phyloP scores from a whole-genome alignment of 2,797 vertebrate genomes.

The Ctenopoma kingsleyae region DNA sequence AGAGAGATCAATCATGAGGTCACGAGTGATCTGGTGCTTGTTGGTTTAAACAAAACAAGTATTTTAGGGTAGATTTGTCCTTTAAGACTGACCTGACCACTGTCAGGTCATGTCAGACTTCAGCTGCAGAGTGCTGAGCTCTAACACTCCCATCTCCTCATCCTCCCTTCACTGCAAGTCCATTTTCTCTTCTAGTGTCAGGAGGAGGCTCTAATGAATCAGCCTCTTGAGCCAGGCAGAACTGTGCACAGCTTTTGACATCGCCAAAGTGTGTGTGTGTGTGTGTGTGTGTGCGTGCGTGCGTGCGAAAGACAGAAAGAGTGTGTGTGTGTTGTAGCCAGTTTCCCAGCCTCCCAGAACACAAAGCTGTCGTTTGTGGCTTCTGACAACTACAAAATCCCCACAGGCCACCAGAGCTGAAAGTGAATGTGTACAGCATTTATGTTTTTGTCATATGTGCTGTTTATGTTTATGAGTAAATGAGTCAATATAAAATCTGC shows the following conservation, averaged over 20 bases:
- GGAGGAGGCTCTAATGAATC: constrained; percentile 75
- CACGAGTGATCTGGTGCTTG: no score
- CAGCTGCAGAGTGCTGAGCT: constrained; percentile 40
- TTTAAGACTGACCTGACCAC: constrained; percentile 16
- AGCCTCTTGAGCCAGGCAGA: constrained; percentile 67
- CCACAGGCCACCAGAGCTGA: constrained; percentile 53
- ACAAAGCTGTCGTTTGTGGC: constrained; percentile 76
- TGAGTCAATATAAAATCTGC: background rate
- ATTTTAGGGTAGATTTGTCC: constrained; percentile 12
- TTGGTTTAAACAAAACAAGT: no score
- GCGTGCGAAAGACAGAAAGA: background rate
- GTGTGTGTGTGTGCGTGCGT: background rate
- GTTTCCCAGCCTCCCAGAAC: constrained; percentile 65
- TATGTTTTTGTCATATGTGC: background rate
- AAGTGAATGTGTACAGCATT: constrained; percentile 29
- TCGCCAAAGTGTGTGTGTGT: constrained; percentile 41
- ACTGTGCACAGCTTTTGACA: constrained; percentile 59
- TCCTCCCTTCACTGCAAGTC: constrained; percentile 48
- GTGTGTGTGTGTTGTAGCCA: constrained; percentile 7
- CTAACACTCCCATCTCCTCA: constrained; percentile 34
- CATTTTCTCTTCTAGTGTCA: constrained; percentile 67
- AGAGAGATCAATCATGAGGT: no score
- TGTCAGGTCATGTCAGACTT: constrained; percentile 52
- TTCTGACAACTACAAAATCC: constrained; percentile 62
- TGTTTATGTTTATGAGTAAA: constrained; percentile 1